Evolutionary conservation across 2,888 invertebrate species (phyloP).

Genomic region (Poecilus cupreus): DNA sequence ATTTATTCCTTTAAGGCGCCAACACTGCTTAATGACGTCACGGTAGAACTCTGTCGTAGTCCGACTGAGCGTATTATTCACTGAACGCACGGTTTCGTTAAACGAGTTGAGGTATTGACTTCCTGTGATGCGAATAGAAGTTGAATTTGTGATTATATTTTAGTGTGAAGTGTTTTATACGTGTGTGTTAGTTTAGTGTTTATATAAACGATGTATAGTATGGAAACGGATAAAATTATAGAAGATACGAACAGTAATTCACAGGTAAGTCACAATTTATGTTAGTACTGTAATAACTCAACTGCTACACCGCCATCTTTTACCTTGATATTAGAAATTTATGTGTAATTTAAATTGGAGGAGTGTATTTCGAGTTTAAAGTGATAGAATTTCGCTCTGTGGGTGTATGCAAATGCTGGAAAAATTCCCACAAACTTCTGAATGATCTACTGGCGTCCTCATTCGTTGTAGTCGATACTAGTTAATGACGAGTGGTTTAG

Average conservation of each 20-base stretch:
- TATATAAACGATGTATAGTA: conserved; percentile 82
- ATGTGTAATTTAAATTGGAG: conserved; percentile 20
- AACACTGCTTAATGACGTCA: conserved; percentile 52
- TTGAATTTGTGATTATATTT: conserved; percentile 48
- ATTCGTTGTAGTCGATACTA: conserved; percentile 28
- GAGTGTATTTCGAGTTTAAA: not conserved
- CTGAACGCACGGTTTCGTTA: conserved; percentile 52
- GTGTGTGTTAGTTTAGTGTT: conserved; percentile 63
- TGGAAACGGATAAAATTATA: conserved; percentile 94
- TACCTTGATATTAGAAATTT: conserved; percentile 58
- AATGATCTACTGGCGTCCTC: not conserved
- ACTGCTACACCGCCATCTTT: conserved; percentile 57
- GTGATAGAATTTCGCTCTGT: not conserved
- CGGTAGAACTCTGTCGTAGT: conserved; percentile 5
- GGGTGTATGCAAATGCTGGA: not conserved
- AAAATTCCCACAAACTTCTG: conserved; percentile 23
- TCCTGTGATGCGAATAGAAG: conserved; percentile 58
- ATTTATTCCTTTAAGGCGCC: conserved; percentile 16
- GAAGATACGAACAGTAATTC: conserved; percentile 84
- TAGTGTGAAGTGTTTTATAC: conserved; percentile 61
- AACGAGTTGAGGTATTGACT: conserved; percentile 57
- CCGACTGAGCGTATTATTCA: conserved; percentile 35
- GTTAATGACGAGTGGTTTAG: not conserved
- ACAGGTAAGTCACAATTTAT: conserved; percentile 74
- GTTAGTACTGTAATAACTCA: conserved; percentile 52